Evolutionary conservation across 2,888 invertebrate species (phyloP).

Genomic region (Pollenia griseotomentosa): DNA sequence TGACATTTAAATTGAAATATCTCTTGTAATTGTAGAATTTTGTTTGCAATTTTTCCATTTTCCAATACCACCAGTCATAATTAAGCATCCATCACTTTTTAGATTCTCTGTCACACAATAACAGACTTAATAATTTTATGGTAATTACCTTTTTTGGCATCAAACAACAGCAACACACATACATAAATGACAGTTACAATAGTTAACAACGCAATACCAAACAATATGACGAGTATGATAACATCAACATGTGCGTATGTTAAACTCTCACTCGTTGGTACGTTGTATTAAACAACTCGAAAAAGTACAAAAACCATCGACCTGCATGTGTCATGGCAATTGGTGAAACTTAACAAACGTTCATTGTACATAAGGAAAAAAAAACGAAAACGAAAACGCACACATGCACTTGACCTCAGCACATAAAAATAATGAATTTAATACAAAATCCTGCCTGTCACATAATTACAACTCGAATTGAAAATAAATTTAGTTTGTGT

Average conservation of each 20-base stretch:
- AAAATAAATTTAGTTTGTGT: neutral
- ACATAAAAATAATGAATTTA: slow-evolving; percentile 9
- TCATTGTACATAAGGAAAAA: neutral
- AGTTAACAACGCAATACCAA: slow-evolving; percentile 3
- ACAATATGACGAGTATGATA: neutral
- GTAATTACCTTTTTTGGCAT: slow-evolving; percentile 33
- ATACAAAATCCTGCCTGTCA: neutral
- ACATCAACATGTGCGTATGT: slow-evolving; percentile 12
- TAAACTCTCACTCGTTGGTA: neutral
- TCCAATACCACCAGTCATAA: neutral
- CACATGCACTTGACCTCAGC: neutral
- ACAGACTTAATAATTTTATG: slow-evolving; percentile 48
- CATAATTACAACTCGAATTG: slow-evolving; percentile 5
- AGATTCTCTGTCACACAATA: slow-evolving; percentile 13
- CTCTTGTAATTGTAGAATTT: neutral
- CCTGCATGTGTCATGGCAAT: slow-evolving; percentile 32
- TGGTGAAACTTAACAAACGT: neutral
- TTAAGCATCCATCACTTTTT: slow-evolving; percentile 10
- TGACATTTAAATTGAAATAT: neutral
- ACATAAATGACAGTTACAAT: neutral
- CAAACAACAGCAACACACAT: neutral
- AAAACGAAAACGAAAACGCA: neutral
- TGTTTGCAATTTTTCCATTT: neutral
- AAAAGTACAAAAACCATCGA: neutral
- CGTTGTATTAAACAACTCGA: slow-evolving; percentile 26